Conservation (phyloP, 2,113 vertebrate genomes). For the Petaurus breviceps region DNA sequence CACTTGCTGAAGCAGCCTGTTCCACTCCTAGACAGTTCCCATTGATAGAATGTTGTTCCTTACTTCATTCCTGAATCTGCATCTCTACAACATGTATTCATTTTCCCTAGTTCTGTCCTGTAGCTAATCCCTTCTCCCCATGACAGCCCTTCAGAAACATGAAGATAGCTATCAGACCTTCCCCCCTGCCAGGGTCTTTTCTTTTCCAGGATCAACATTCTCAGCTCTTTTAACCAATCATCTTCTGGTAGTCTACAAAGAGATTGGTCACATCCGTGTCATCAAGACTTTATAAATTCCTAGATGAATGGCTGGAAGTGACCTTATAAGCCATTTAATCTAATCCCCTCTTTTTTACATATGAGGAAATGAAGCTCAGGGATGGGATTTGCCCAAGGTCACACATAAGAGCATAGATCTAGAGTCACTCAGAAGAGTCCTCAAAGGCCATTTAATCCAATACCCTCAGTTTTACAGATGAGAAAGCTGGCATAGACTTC, state of each 20-base stretch:
- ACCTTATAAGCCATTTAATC: neutral
- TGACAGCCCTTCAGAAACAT: neutral
- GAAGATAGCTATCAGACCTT: neutral
- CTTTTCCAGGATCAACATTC: neutral
- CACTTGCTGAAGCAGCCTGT: neutral
- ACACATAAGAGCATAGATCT: neutral
- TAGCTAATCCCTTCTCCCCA: neutral
- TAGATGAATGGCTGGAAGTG: neutral
- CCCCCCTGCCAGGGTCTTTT: neutral
- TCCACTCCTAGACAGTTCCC: neutral
- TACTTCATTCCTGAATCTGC: neutral
- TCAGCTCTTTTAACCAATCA: neutral
- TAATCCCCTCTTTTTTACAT: neutral
- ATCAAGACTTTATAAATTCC: neutral
- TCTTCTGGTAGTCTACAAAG: conserved; percentile 7
- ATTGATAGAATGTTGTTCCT: neutral
- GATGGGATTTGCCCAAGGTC: neutral
- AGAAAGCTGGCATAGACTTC: neutral
- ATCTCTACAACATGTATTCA: neutral
- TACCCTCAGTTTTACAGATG: neutral
- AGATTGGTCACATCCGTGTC: conserved; percentile 15
- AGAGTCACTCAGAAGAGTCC: neutral
- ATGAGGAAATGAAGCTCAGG: neutral
- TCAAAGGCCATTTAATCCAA: neutral
- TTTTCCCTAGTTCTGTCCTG: neutral